phyloP scores from a whole-genome alignment of 2,113 vertebrate species.

The Anoplopoma fimbria region DNA sequence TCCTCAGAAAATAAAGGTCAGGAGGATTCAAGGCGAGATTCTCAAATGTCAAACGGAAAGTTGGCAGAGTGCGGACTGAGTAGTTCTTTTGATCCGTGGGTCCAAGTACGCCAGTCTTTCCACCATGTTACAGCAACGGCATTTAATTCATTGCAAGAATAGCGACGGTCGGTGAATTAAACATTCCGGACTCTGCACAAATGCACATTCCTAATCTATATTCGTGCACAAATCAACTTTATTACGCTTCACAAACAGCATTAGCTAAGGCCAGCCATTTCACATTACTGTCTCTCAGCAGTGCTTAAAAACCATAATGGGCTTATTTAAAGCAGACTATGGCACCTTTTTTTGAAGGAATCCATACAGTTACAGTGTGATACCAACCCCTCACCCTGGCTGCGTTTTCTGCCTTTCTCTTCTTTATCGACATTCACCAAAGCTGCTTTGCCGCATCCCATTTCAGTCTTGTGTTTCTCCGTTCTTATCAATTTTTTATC shows the following conservation, averaged over 20 bases:
- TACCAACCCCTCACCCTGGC: neutral
- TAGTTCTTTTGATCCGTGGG: conserved; percentile 29
- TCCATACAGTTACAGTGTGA: neutral
- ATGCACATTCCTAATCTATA: neutral
- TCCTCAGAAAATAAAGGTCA: conserved; percentile 63
- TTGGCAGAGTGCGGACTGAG: conserved; percentile 51
- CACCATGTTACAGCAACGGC: neutral
- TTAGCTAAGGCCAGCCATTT: neutral
- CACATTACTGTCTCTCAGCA: neutral
- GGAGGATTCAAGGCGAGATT: conserved; percentile 55
- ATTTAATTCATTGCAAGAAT: neutral
- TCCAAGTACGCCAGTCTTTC: conserved; percentile 24
- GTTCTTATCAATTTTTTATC: conserved; percentile 7
- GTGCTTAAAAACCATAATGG: too few relatives aligned
- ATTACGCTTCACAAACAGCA: neutral
- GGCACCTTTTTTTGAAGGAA: neutral
- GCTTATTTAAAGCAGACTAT: too few relatives aligned
- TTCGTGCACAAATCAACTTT: neutral
- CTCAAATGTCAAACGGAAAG: conserved; percentile 74
- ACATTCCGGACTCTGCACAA: conserved; percentile 1
- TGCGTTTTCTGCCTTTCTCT: neutral
- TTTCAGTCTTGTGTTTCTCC: conserved; percentile 36
- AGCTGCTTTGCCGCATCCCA: neutral
- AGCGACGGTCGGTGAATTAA: conserved; percentile 18
- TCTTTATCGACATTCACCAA: neutral